Evolutionary conservation across 2,888 invertebrate genomes (phyloP).

Genomic region (Anoncus sp.): DNA sequence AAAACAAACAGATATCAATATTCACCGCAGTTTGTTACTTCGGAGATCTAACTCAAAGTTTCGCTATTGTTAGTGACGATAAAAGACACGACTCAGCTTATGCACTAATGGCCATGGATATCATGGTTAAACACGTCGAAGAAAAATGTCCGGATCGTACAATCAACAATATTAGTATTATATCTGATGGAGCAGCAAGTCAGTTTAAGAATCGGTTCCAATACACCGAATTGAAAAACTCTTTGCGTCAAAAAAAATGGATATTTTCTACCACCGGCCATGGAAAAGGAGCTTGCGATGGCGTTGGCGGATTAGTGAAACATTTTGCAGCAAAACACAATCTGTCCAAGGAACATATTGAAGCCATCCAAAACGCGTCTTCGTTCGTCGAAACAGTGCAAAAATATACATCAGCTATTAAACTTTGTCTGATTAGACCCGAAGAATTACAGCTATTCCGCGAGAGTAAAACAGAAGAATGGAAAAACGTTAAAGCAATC

Average conservation of each 20-base stretch:
- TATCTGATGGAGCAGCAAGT: slow-evolving; percentile 45
- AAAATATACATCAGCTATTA: slow-evolving; percentile 3
- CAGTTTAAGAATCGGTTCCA: slow-evolving; percentile 42
- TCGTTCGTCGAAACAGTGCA: slow-evolving; percentile 30
- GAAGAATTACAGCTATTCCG: not conserved
- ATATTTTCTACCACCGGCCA: slow-evolving; percentile 45
- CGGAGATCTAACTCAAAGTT: slow-evolving; percentile 9
- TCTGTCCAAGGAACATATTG: slow-evolving; percentile 21
- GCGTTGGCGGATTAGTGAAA: slow-evolving; percentile 14
- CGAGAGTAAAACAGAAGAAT: slow-evolving; percentile 1
- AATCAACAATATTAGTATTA: slow-evolving; percentile 11
- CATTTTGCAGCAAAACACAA: slow-evolving; percentile 33
- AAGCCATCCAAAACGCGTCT: slow-evolving; percentile 37
- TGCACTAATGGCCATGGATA: slow-evolving; percentile 1
- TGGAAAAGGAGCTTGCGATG: slow-evolving; percentile 49
- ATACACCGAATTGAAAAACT: slow-evolving; percentile 20
- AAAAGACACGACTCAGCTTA: slow-evolving; percentile 2
- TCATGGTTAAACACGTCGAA: not conserved
- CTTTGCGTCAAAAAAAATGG: slow-evolving; percentile 30
- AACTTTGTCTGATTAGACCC: not conserved
- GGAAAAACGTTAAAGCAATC: not conserved
- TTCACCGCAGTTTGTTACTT: slow-evolving; percentile 4
- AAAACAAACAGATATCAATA: slow-evolving; percentile 2
- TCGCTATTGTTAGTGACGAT: not conserved
- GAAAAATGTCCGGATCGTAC: not conserved